These are phyloP conservation scores for Crocallis elinguaria DNA, from an alignment of 2,888 invertebrate species.

Conservation along the genomic window DNA sequence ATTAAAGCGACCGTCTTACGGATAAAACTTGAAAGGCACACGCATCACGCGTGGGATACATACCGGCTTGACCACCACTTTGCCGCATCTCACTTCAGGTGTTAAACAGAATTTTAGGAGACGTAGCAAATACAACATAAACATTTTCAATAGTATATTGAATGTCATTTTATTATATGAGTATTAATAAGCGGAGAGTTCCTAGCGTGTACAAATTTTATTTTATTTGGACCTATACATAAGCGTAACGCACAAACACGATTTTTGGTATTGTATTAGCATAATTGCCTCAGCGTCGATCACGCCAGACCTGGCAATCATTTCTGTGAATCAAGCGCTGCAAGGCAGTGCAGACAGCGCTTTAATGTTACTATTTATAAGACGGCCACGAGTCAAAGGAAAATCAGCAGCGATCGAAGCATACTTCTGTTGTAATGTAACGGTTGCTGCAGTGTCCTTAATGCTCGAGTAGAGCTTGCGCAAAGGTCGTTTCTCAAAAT, in stretches of 20 bases:
- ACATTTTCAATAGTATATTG: neutral
- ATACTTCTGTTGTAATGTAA: conserved; percentile 56
- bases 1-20: conserved; percentile 66
- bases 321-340: conserved; percentile 46
- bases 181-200: neutral
- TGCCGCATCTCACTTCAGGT: conserved; percentile 32
- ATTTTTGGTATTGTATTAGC: conserved; percentile 48
- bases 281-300: conserved; percentile 49
- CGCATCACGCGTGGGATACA: conserved; percentile 52
- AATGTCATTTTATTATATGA: conserved; percentile 10
- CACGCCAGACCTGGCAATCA: conserved; percentile 48
- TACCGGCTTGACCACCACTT: conserved; percentile 54
- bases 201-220: conserved; percentile 18
- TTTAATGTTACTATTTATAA: conserved; percentile 44
- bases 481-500: conserved; percentile 71
- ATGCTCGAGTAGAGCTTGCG: conserved; percentile 69
- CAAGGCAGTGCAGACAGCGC: conserved; percentile 40
- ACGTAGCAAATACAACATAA: neutral
- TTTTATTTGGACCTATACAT: conserved; percentile 26
- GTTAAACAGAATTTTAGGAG: conserved; percentile 19
- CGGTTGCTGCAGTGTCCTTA: conserved; percentile 64
- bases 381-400: conserved; percentile 43
- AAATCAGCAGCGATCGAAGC: conserved; percentile 53
- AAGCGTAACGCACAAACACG: conserved; percentile 38
- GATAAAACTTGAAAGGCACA: conserved; percentile 65